Conservation (phyloP, 2,888 invertebrate genomes). For the Helicoverpa assulta region DNA sequence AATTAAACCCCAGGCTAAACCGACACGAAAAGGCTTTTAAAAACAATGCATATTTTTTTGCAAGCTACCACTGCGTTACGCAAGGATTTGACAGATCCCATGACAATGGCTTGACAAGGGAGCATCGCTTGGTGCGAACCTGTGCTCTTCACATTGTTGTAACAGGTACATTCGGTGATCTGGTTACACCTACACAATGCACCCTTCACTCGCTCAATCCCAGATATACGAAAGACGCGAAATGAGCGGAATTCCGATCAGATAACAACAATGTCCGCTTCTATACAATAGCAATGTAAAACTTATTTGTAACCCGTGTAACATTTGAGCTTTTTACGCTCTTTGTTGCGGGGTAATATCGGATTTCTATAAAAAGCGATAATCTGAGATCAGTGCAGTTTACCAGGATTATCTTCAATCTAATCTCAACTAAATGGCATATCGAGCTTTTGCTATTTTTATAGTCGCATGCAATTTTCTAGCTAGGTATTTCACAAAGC, state of each 20-base stretch:
- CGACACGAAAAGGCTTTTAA: background rate
- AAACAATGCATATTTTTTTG: slow-evolving; percentile 36
- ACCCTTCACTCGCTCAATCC: slow-evolving; percentile 83
- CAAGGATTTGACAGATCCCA: slow-evolving; percentile 59
- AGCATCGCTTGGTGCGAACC: slow-evolving; percentile 75
- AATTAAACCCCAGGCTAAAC: slow-evolving; percentile 9
- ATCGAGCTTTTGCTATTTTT: slow-evolving; percentile 5
- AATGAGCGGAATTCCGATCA: slow-evolving; percentile 87
- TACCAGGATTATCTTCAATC: slow-evolving; percentile 16
- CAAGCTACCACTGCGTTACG: slow-evolving; percentile 49
- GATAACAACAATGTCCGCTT: slow-evolving; percentile 84
- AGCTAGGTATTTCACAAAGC: too few relatives aligned
- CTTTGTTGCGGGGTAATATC: slow-evolving; percentile 70
- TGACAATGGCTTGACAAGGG: slow-evolving; percentile 71
- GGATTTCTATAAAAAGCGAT: slow-evolving; percentile 71
- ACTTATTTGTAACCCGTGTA: slow-evolving; percentile 72
- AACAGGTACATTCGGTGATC: slow-evolving; percentile 86
- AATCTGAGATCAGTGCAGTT: slow-evolving; percentile 39
- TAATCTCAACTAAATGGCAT: slow-evolving; percentile 2
- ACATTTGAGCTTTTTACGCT: slow-evolving; percentile 73
- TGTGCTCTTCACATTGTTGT: slow-evolving; percentile 74
- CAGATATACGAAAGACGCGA: slow-evolving; percentile 47
- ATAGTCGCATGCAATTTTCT: background rate
- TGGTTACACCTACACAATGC: slow-evolving; percentile 83
- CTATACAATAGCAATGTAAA: slow-evolving; percentile 77